Evolutionary conservation across 2,113 vertebrate genomes (phyloP).

Genomic region (chimpanzee (Pan troglodytes)): NHGRI_mPanTro3-v2.1_pri NC_072411.2:132326001-132326500

Average conservation of each 20-base stretch:
- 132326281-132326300: no score
- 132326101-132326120: neutral
- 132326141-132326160: neutral
- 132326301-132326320: neutral
- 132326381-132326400: neutral
- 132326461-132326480: neutral
- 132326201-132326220: neutral
- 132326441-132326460: neutral
- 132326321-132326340: neutral
- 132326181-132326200: neutral
- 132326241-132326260: neutral
- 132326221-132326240: neutral
- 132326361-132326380: neutral
- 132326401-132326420: neutral
- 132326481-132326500: no score
- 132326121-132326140: neutral
- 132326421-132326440: neutral
- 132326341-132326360: neutral
- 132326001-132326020: neutral
- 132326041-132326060: accelerated
- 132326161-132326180: neutral
- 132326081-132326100: neutral
- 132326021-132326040: neutral
- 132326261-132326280: neutral
- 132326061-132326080: neutral